Conservation (phyloP, 2,888 invertebrate genomes). For the Cephonodes hylas region DNA sequence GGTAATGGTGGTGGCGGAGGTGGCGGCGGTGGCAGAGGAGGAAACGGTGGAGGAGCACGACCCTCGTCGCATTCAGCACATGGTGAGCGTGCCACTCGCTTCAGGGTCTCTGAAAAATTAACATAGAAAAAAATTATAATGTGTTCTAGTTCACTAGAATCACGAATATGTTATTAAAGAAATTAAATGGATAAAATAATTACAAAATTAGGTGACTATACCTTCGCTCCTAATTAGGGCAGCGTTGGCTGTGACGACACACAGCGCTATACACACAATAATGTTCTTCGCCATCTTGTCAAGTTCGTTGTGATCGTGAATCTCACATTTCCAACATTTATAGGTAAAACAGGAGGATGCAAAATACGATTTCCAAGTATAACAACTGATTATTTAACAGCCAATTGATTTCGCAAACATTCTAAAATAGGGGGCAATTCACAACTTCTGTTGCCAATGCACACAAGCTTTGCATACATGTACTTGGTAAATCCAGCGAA, state of each 20-base stretch:
- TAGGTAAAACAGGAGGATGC: conserved; percentile 39
- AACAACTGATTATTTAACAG: conserved; percentile 34
- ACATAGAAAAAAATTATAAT: no score
- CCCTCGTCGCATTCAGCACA: conserved; percentile 20
- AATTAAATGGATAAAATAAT: no score
- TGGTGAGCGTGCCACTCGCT: conserved; percentile 23
- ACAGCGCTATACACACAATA: conserved; percentile 25
- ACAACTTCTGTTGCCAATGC: conserved; percentile 36
- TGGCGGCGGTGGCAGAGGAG: conserved; percentile 13
- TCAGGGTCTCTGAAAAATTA: conserved; percentile 19
- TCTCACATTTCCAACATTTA: conserved; percentile 40
- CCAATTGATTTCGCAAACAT: conserved; percentile 48
- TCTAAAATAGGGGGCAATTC: conserved; percentile 42
- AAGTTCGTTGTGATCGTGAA: conserved; percentile 35
- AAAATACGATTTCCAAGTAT: conserved; percentile 53
- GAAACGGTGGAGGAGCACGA: conserved; percentile 9
- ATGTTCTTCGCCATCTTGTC: conserved; percentile 30
- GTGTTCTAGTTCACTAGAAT: no score
- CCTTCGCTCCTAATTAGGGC: conserved; percentile 28
- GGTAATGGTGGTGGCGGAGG: conserved; percentile 13
- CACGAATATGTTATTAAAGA: no score
- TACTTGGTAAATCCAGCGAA: conserved; percentile 28
- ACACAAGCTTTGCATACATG: conserved; percentile 30
- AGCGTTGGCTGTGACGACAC: conserved; percentile 27
- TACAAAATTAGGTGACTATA: conserved; percentile 11